Evolutionary conservation across 2,113 vertebrate genomes (phyloP), one percentile per base, ranked within the genome.

Genomic region (Procavia capensis): DNA sequence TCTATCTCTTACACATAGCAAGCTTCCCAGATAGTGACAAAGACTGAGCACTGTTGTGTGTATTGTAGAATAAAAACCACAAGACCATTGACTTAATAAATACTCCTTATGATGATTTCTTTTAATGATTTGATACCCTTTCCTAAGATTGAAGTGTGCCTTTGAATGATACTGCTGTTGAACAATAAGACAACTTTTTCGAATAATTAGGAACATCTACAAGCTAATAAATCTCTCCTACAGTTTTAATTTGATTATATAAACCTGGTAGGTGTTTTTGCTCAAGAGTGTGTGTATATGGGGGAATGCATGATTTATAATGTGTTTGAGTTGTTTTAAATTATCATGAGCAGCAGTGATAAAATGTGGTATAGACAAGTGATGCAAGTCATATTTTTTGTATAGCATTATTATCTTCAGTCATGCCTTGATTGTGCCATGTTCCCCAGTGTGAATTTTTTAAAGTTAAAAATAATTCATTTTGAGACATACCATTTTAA

Each of bases 171-270:
- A 78, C 88, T 97, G 82, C 96, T 96, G 88, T 96, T 97, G 93
- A 86, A 93, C 92, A 54, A 54, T 78, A 96, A 98, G 97, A 89
- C 96, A 88, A 84, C 90, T 97, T 97, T 98, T 97, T 97, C 89
- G 95, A 97, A 97, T 98, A 98, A 98, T 98, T 97, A 97, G 91
- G 97, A 98, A 96, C 97, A 98, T 98, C 98, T 97, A 97, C 91
- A 95, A 96, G 96, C 94, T 93, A 98, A 98, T 98, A 98, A 99
- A 98, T 98, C 98, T 98, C 94, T 97, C 91, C 92, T 90, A 88
- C 90, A 85, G 88, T 97, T 98, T 98, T 98, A 96, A 98, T 98
- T 98, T 98, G 97, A 64, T 88, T 96, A 94, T 96, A 95, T 97
- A 97, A n/a, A n/a, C 4, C 0, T 91, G 94, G 96, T 95, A 83